Conservation (phyloP, 2,797 vertebrate species). For the Cryptoblepharus egeriae region DNA sequence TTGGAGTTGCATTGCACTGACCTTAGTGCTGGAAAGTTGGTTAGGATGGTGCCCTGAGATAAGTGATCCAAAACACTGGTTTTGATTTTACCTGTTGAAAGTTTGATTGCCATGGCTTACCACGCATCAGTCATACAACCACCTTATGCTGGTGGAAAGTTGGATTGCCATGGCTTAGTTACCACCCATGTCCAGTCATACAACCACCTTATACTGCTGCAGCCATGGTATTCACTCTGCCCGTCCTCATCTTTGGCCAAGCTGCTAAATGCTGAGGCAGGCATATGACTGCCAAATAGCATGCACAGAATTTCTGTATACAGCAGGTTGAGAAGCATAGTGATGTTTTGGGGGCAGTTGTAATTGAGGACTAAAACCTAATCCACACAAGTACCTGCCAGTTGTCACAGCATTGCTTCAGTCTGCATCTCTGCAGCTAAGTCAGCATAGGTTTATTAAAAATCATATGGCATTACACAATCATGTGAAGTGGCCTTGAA, state of each 20-base stretch:
- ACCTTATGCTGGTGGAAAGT: background rate
- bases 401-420: background rate
- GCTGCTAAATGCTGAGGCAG: background rate
- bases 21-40: too few relatives aligned
- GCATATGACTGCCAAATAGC: background rate
- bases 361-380: background rate
- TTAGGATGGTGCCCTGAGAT: too few relatives aligned
- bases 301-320: background rate
- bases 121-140: background rate
- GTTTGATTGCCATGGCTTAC: too few relatives aligned
- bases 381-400: background rate
- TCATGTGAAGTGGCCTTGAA: background rate
- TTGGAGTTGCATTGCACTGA: too few relatives aligned
- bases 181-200: background rate
- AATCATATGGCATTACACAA: background rate
- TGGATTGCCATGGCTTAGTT: too few relatives aligned
- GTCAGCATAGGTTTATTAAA: background rate
- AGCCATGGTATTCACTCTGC: background rate
- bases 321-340: too few relatives aligned
- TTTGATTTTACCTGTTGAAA: background rate
- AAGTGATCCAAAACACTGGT: background rate
- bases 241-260: background rate
- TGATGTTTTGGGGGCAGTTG: background rate
- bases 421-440: background rate
- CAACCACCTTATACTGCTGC: background rate